Evolutionary conservation across 2,888 invertebrate genomes (phyloP), one percentile per base, ranked within the genome.

Genomic region (Hypomecis atomaria): DNA sequence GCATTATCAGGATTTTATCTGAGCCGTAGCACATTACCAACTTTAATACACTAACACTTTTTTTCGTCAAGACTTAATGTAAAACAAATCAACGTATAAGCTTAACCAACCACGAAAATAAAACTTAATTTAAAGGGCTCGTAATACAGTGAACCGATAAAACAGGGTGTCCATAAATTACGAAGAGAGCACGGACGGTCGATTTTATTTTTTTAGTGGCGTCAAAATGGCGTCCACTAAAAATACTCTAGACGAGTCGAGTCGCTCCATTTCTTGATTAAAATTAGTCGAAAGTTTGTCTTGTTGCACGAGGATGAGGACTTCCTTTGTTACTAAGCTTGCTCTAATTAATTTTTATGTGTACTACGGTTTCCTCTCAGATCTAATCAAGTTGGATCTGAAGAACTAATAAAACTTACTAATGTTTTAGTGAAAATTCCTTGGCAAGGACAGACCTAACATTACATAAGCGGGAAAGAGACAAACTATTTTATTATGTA

Each of bases 151-250:
- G 77, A 70, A 66, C 74, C 76, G 79, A 85, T 85, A 85, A 86
- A 85, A 78, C 78, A 79, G 78, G 81, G 76, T 81, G 81, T 78
- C 79, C 83, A 90, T 90, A 90, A 89, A 87, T 89, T 86, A 85
- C 74, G 67, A 71, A 76, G 78, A 78, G 79, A 81, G 78, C 78
- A 78, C 72, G 74, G 76, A 82, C 77, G 80, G 75, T 78, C 75
- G 81, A 82, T 78, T 81, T 82, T 85, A 79, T 83, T 82, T 86
- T 86, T 84, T 84, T 53, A 57, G 60, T 61, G 84, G 82, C 85
- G 82, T 82, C 83, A 79, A 81, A 84, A 85, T 79, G 84, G 84
- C 84, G 85, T 84, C 81, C 72, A 78, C 87, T 82, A 82, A 86
- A 90, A 90, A 90, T 90, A 90, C 78, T 65, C 81, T 82, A 78